phyloP scores from a whole-genome alignment of 2,113 vertebrate species.

The Pseudorhombus dupliciocellatus region DNA sequence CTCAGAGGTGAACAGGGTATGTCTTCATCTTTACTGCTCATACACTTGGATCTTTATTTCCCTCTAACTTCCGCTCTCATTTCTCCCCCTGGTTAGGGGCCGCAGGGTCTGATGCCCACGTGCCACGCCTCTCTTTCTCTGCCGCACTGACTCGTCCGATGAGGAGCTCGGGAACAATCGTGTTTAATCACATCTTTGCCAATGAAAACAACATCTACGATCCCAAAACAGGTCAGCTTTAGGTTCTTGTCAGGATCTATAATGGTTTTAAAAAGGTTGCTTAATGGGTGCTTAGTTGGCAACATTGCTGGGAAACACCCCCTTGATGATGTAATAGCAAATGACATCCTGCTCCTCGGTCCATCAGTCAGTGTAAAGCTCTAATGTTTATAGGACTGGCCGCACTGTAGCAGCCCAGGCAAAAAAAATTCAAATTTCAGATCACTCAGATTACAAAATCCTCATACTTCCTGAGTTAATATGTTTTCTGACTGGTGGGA shows the following conservation, averaged over 20 bases:
- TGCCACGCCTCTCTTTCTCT: constrained; percentile 88
- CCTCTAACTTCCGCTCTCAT: constrained; percentile 6
- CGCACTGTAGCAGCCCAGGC: background rate
- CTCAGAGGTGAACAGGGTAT: constrained; percentile 89
- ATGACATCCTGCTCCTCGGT: background rate
- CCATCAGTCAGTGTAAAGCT: background rate
- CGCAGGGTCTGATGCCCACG: constrained; percentile 82
- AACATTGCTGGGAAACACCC: background rate
- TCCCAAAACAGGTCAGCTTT: constrained; percentile 82
- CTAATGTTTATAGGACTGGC: background rate
- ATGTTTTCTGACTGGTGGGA: too few relatives aligned
- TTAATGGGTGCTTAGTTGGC: background rate
- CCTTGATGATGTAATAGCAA: background rate
- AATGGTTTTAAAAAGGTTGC: too few relatives aligned
- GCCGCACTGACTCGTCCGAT: constrained; percentile 86
- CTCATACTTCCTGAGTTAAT: background rate
- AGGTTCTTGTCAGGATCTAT: background rate
- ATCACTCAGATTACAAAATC: background rate
- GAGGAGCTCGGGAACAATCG: constrained; percentile 84
- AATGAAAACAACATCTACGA: constrained; percentile 88
- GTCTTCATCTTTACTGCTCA: constrained; percentile 36
- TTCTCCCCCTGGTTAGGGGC: constrained; percentile 75
- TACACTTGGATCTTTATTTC: constrained; percentile 22
- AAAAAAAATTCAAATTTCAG: background rate
- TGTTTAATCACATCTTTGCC: constrained; percentile 88